These are phyloP conservation scores for Podarcis siculus DNA, from an alignment of 2,797 vertebrate species.

Conservation along the genomic window DNA sequence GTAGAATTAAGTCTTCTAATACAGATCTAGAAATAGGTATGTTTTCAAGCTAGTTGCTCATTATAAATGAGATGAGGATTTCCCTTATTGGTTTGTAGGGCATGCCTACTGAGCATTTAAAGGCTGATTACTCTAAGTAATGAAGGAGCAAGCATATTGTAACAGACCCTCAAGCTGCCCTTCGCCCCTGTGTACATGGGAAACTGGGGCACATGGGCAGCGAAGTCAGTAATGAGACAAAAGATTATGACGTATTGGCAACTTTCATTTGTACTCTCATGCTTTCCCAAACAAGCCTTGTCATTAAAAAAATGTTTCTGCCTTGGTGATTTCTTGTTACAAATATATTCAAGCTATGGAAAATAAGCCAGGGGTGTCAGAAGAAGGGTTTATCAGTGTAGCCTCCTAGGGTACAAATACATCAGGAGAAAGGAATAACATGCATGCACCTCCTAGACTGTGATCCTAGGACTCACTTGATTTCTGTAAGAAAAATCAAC, in stretches of 20 bases:
- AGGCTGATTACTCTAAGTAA: background rate
- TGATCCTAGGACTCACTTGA: background rate
- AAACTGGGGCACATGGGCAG: background rate
- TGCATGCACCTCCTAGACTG: background rate
- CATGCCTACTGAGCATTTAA: background rate
- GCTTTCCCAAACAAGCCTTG: slow-evolving; percentile 45
- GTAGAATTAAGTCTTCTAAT: background rate
- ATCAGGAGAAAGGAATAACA: slow-evolving; percentile 2
- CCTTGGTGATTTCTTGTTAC: slow-evolving; percentile 34
- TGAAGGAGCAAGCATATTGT: slow-evolving; percentile 11
- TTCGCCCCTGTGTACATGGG: slow-evolving; percentile 16
- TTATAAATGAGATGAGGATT: slow-evolving; percentile 32
- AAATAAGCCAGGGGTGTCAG: background rate
- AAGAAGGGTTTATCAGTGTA: background rate
- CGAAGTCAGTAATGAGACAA: slow-evolving; percentile 35
- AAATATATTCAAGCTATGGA: slow-evolving; percentile 23
- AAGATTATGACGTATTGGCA: background rate
- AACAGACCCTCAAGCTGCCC: slow-evolving; percentile 12
- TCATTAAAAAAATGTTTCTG: slow-evolving; percentile 52
- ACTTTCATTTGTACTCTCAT: slow-evolving; percentile 31
- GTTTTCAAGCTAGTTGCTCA: slow-evolving; percentile 33
- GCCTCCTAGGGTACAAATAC: background rate
- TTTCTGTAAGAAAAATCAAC: background rate
- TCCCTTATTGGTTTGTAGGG: slow-evolving; percentile 39
- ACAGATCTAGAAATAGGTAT: background rate